Percentiles rank a stretch among this genome's conserved stretches.
phyloP scores from a whole-genome alignment of 2,888 invertebrate genomes.

The Pristionchus arcanus region DNA sequence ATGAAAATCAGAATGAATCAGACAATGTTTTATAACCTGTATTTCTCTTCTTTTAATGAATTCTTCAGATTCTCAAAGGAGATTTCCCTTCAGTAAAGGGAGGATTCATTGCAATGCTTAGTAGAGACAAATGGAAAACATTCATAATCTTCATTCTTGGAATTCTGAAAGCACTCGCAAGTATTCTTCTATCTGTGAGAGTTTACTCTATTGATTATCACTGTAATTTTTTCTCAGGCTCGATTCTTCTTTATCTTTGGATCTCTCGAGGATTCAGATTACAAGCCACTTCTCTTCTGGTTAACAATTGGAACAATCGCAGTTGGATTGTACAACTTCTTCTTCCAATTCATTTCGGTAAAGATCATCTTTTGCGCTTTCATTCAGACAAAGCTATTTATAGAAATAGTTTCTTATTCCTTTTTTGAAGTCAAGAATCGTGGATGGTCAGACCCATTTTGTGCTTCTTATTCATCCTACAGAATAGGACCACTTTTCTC shows the following conservation, averaged over 20 bases:
- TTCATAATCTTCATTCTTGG: background rate
- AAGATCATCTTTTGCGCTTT: background rate
- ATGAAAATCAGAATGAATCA: background rate
- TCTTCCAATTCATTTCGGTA: slow-evolving; percentile 28
- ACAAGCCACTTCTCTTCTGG: slow-evolving; percentile 23
- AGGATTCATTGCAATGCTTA: background rate
- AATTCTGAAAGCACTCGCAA: slow-evolving; percentile 13
- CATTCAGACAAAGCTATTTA: no score
- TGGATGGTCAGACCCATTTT: background rate
- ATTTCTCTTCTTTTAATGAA: background rate
- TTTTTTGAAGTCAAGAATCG: no score
- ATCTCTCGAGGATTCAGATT: background rate
- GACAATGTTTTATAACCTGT: background rate
- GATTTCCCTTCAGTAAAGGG: background rate
- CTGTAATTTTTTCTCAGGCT: background rate
- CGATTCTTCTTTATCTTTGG: slow-evolving; percentile 47
- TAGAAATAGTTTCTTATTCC: no score
- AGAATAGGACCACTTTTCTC: background rate
- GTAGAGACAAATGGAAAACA: background rate
- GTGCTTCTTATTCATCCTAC: background rate
- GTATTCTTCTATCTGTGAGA: background rate
- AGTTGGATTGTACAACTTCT: background rate
- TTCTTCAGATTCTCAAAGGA: background rate
- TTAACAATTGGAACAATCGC: background rate
- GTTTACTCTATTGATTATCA: background rate